Evolutionary conservation across 2,113 vertebrate genomes (phyloP), one percentile per base, ranked within the genome.

Genomic region (Dascyllus trimaculatus): DNA sequence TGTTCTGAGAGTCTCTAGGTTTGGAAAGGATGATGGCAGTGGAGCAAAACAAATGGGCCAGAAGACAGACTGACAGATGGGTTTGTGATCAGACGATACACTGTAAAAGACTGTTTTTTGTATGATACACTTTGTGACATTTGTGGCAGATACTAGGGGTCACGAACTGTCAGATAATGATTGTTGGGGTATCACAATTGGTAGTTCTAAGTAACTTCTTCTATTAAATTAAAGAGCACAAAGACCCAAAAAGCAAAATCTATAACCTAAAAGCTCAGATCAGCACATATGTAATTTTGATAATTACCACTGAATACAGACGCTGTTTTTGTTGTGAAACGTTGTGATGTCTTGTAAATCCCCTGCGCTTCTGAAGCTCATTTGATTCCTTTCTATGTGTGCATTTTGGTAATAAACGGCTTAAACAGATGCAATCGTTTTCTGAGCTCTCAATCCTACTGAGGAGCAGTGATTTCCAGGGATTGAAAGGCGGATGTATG

Each of bases 401-500:
- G 29, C 29, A 29, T 29, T 29, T 13, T 18, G 35, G 21, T 40
- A 72, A 54, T 64, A 66, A 65, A 81, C 78, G 67, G 68, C 29
- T 71, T 75, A 61, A 85, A 66, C 45, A 73, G 48, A 77, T 69
- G 24, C 48, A 85, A 68, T 63, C 4, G 17, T 22, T 35, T n/a
- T 53, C 49, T 43, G 63, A 25, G 19, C n/a, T 53, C 54, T 45
- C 52, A 24, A 22, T 77, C 68, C 45, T 29, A 43, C 45, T 15
- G 46, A 73, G 25, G 38, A 26, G 49, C 4, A 49, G 57, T 35
- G 61, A 61, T 79, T 69, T 76, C 51, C n/a, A 43, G 11, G 7
- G 38, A 78, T 54, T 84, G 70, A 75, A 71, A 70, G 19, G 51
- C 54, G 22, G 11, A 74, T 81, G 78, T 78, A n/a, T n/a, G n/a